These are phyloP conservation scores for Xyrauchen texanus DNA, from an alignment of 2,113 vertebrate species.

Conservation along the genomic window DNA sequence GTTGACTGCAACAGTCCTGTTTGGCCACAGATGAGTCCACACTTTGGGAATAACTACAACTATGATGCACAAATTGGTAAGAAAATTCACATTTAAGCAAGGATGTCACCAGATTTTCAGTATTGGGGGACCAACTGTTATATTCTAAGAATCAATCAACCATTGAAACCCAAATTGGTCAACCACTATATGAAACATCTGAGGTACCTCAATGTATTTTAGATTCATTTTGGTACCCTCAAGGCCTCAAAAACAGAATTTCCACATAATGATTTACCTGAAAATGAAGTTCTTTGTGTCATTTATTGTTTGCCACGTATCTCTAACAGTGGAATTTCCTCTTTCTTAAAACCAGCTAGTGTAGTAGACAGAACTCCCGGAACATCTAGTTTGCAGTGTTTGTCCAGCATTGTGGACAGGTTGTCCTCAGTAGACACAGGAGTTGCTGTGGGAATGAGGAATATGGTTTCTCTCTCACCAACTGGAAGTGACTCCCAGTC, in stretches of 20 bases:
- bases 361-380: conserved; percentile 69
- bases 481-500: conserved; percentile 82
- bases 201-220: no score
- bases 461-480: conserved; percentile 74
- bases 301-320: not conserved
- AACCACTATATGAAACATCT: no score
- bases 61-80: conserved; percentile 83
- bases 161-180: no score
- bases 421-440: conserved; percentile 80
- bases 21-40: conserved; percentile 82
- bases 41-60: conserved; percentile 79
- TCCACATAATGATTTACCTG: no score
- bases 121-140: no score
- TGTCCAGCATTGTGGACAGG: conserved; percentile 96
- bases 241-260: no score
- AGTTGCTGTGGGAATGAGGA: conserved; percentile 67
- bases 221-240: no score
- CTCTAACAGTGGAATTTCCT: not conserved
- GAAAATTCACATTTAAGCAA: conserved; percentile 39
- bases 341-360: conserved; percentile 63
- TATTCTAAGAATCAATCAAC: no score
- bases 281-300: no score
- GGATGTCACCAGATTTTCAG: not conserved
- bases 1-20: conserved; percentile 85
- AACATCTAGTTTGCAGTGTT: conserved; percentile 89